A percentile compares a stretch with the other conserved stretches of the same genome.
These are phyloP conservation scores for Ctenodactylus gundi DNA, from an alignment of 2,113 vertebrate species.

Conservation along the genomic window DNA sequence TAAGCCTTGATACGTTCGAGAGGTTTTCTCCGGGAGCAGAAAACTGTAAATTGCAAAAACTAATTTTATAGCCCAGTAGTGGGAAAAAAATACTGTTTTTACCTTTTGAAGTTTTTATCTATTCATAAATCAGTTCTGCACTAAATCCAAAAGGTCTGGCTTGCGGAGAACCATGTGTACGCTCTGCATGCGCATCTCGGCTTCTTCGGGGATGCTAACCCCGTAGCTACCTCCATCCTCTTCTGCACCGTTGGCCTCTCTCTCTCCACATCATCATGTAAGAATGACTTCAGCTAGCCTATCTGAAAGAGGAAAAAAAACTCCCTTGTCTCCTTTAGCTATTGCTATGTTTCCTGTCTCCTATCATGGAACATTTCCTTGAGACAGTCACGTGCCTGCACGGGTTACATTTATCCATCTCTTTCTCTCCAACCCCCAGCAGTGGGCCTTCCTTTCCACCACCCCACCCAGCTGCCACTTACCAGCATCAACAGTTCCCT, in stretches of 20 bases:
- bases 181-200: neutral
- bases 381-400: neutral
- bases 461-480: neutral
- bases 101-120: neutral
- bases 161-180: neutral
- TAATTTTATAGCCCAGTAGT: neutral
- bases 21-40: neutral
- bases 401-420: neutral
- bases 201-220: neutral
- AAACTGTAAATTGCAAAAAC: neutral
- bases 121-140: neutral
- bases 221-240: neutral
- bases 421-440: neutral
- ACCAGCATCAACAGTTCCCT: neutral
- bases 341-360: neutral
- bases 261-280: neutral
- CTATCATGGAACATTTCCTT: neutral
- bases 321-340: neutral
- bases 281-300: neutral
- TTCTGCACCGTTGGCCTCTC: neutral
- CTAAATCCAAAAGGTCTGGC: neutral
- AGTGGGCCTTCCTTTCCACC: neutral
- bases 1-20: neutral
- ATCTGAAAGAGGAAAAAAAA: neutral
- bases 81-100: constrained; percentile 20